These are phyloP conservation scores for Euwallacea fornicatus DNA, from an alignment of 1,140 invertebrate genomes.

Conservation along the genomic window DNA sequence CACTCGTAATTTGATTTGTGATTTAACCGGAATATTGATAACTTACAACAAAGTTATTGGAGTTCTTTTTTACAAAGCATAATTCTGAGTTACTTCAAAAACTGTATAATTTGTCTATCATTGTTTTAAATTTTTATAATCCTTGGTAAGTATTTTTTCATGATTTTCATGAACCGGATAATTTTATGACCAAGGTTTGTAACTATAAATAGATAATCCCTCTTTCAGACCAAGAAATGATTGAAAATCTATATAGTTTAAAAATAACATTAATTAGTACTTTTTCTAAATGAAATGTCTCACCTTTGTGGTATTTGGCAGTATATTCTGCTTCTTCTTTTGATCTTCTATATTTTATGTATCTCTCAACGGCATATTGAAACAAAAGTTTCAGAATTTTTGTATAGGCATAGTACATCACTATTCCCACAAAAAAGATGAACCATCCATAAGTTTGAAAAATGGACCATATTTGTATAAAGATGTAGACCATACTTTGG, in stretches of 20 bases:
- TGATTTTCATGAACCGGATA: conserved; percentile 10
- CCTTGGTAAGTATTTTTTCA: background rate
- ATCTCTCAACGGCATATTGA: conserved; percentile 1
- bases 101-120: too few species aligned
- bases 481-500: background rate
- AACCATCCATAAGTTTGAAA: conserved; percentile 43
- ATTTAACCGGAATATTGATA: too few species aligned
- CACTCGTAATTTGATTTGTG: too few species aligned
- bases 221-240: too few species aligned
- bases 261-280: too few species aligned
- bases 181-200: conserved; percentile 5
- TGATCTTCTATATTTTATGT: conserved; percentile 37
- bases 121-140: too few species aligned
- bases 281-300: too few species aligned
- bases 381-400: conserved; percentile 34
- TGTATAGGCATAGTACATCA: conserved; percentile 36
- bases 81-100: too few species aligned
- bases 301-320: conserved; percentile 56
- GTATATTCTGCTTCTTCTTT: conserved; percentile 52
- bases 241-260: too few species aligned
- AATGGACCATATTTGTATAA: background rate
- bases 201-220: too few species aligned
- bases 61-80: too few species aligned
- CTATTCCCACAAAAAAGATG: conserved; percentile 28
- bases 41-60: too few species aligned